Evolutionary conservation across 1,140 invertebrate genomes (phyloP).

Genomic region (Thereuonema tuberculata): DNA sequence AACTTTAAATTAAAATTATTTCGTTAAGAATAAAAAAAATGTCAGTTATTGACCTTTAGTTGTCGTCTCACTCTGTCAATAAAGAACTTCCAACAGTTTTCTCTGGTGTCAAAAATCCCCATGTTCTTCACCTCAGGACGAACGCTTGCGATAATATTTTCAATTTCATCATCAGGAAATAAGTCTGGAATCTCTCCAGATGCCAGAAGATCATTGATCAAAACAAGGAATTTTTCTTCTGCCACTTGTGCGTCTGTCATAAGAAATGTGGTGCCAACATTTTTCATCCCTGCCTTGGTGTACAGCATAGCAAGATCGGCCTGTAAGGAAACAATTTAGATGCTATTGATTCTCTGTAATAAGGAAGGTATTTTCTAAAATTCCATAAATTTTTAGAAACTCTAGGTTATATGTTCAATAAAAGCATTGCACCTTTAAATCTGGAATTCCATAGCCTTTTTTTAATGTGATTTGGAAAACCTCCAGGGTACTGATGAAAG

Average conservation of each 20-base stretch:
- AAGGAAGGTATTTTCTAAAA: too few relatives aligned
- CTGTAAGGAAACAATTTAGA: slow-evolving; percentile 36
- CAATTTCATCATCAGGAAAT: slow-evolving; percentile 89
- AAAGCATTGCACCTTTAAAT: slow-evolving; percentile 51
- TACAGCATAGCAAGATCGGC: slow-evolving; percentile 72
- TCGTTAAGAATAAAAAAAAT: too few relatives aligned
- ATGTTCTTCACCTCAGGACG: slow-evolving; percentile 69
- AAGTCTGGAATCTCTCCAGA: slow-evolving; percentile 91
- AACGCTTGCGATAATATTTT: slow-evolving; percentile 81
- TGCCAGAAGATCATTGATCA: slow-evolving; percentile 89
- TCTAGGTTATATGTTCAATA: too few relatives aligned
- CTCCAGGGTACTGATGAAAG: slow-evolving; percentile 87
- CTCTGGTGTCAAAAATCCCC: slow-evolving; percentile 68
- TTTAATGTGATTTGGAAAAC: slow-evolving; percentile 84
- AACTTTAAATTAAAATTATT: too few relatives aligned
- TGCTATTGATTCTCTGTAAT: too few relatives aligned
- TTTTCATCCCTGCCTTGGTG: slow-evolving; percentile 81
- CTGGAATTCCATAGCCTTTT: slow-evolving; percentile 84
- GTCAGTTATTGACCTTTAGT: too few relatives aligned
- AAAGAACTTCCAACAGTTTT: slow-evolving; percentile 97
- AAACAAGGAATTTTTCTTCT: slow-evolving; percentile 85
- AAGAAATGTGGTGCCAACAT: slow-evolving; percentile 83
- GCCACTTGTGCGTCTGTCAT: slow-evolving; percentile 95
- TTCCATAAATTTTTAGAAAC: too few relatives aligned
- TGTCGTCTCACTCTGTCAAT: slow-evolving; percentile 82